Conservation (phyloP, 2,113 vertebrate species). For the Chlorodrepanis virens region DNA sequence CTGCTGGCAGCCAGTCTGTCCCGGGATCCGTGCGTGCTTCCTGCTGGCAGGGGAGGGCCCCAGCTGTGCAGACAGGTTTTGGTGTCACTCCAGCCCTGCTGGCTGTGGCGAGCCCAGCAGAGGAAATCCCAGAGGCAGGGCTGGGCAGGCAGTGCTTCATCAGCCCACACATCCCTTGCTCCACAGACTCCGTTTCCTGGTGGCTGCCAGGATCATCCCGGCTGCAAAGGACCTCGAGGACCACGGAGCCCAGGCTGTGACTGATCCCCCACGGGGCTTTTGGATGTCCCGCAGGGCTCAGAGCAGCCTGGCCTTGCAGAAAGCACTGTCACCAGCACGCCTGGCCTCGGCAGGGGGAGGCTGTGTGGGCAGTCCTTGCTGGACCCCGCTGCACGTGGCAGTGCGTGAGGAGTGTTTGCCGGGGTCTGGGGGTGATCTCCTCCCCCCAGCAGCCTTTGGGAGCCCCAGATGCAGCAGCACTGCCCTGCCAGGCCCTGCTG, state of each 20-base stretch:
- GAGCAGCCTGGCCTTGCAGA: not conserved
- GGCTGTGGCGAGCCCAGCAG: not conserved
- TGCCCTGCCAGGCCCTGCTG: not conserved
- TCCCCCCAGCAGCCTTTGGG: not conserved
- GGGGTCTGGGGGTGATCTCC: not conserved
- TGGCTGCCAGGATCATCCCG: not conserved
- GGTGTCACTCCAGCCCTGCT: not conserved
- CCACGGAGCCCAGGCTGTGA: rapidly evolving
- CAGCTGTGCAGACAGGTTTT: not conserved
- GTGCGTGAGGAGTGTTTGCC: not conserved
- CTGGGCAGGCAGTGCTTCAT: not conserved
- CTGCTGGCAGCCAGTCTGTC: not conserved
- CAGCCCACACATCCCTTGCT: rapidly evolving
- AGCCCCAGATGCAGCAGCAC: not conserved
- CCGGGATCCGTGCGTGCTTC: not conserved
- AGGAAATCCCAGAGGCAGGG: not conserved
- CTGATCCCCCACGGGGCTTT: not conserved
- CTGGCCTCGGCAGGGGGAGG: not conserved
- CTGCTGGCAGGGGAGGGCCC: not conserved
- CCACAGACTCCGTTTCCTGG: not conserved
- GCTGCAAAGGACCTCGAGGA: not conserved
- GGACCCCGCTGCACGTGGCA: not conserved
- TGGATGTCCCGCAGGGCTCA: not conserved
- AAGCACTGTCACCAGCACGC: not conserved
- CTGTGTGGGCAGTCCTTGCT: not conserved